These are phyloP conservation scores for Steatocranus sp. DNA, from an alignment of 2,797 vertebrate genomes.

Conservation along the genomic window DNA sequence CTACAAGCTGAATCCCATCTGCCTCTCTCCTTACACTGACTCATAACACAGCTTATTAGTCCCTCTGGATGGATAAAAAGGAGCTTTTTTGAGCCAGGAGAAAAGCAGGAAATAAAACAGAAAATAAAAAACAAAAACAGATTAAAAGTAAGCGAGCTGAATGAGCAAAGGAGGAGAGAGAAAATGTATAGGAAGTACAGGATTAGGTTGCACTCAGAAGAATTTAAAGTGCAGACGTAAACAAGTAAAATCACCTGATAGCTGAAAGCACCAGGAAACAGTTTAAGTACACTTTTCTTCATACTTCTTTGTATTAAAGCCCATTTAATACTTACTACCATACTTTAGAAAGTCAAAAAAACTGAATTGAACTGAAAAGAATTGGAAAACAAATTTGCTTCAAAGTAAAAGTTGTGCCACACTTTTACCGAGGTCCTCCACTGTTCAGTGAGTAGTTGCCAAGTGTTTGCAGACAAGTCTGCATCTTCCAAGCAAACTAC, in stretches of 20 bases:
- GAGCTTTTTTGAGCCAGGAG: background rate
- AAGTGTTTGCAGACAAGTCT: background rate
- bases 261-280: background rate
- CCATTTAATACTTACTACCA: background rate
- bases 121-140: background rate
- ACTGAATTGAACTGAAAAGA: background rate
- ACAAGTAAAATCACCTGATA: background rate
- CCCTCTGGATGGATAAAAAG: conserved; percentile 25
- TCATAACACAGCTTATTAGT: conserved; percentile 42
- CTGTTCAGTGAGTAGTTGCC: background rate
- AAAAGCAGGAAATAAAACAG: background rate
- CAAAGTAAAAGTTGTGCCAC: background rate
- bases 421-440: background rate
- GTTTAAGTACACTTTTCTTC: background rate
- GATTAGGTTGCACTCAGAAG: background rate
- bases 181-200: background rate
- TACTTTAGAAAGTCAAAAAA: background rate
- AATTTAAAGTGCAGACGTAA: background rate
- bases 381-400: background rate
- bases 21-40: conserved; percentile 25
- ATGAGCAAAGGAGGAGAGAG: background rate
- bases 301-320: background rate
- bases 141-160: background rate
- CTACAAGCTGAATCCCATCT: conserved; percentile 40
- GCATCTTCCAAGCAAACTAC: background rate